Evolutionary conservation across 2,888 invertebrate genomes (phyloP).

Genomic region (Torymus texanus): DNA sequence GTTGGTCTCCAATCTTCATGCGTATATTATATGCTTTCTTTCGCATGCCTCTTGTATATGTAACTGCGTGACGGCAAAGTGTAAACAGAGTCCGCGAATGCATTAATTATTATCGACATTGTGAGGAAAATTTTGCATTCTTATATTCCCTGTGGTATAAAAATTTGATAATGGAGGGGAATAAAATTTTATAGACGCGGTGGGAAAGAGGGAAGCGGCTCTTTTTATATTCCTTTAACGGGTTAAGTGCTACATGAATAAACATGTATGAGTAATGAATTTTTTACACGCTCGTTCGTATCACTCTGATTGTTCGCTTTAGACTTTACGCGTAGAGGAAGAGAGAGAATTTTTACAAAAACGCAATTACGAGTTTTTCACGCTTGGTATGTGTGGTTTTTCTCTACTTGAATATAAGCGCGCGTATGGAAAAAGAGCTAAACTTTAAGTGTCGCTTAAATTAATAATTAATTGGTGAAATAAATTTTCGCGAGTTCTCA

Average conservation of each 20-base stretch:
- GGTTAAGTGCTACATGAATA: neutral
- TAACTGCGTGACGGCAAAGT: neutral
- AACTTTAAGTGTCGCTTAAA: no score
- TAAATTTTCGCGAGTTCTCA: no score
- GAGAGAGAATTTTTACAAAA: no score
- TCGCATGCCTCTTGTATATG: neutral
- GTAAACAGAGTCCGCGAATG: neutral
- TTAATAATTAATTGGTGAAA: no score
- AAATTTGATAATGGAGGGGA: neutral
- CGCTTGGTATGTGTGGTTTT: no score
- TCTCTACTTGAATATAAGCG: no score
- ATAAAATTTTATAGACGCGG: constrained; percentile 18
- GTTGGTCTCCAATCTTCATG: constrained; percentile 47
- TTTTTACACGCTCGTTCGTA: neutral
- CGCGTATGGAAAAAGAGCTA: no score
- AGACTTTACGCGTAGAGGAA: no score
- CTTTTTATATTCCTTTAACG: neutral
- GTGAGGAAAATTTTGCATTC: constrained; percentile 2
- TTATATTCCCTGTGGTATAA: neutral
- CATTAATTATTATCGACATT: neutral
- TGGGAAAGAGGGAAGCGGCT: neutral
- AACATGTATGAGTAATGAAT: neutral
- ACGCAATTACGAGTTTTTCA: no score
- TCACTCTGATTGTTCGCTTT: no score
- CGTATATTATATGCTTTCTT: no score